These are phyloP conservation scores for Byasa hedistus DNA, from an alignment of 2,888 invertebrate genomes.

Conservation along the genomic window DNA sequence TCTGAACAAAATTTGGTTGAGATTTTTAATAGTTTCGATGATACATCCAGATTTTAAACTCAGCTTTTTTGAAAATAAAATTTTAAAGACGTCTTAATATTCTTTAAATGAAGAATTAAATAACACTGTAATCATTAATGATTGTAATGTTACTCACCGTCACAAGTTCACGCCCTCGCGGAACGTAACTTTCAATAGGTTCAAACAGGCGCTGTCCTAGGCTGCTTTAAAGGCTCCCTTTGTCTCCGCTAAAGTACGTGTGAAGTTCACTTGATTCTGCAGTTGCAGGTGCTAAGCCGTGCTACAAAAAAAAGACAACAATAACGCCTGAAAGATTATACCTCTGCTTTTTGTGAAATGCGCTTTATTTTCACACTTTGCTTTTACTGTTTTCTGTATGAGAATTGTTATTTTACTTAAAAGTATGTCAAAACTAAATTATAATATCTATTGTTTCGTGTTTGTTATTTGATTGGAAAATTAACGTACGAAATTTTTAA, in stretches of 20 bases:
- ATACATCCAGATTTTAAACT: too few species aligned
- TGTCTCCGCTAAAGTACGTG: constrained; percentile 25
- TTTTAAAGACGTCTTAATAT: too few species aligned
- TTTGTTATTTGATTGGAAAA: too few species aligned
- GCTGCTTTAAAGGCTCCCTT: constrained; percentile 22
- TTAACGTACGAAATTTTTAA: too few species aligned
- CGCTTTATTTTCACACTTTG: background rate
- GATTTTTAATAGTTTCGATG: too few species aligned
- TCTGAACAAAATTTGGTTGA: too few species aligned
- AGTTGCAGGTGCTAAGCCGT: constrained; percentile 27
- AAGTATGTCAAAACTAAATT: background rate
- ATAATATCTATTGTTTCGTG: too few species aligned
- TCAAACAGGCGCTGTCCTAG: constrained; percentile 9
- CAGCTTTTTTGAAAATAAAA: too few species aligned
- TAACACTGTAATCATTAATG: background rate
- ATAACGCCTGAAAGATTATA: constrained; percentile 18
- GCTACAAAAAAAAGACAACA: constrained; percentile 28
- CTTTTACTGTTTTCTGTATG: background rate
- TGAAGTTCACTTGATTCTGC: constrained; percentile 29
- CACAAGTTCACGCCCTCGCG: background rate
- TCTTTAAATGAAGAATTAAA: too few species aligned
- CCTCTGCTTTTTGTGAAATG: constrained; percentile 10
- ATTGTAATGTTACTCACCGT: background rate
- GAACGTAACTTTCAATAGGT: constrained; percentile 12
- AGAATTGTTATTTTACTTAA: background rate